These are phyloP conservation scores for Acronicta psi DNA, from an alignment of 2,888 invertebrate species.

Conservation along the genomic window DNA sequence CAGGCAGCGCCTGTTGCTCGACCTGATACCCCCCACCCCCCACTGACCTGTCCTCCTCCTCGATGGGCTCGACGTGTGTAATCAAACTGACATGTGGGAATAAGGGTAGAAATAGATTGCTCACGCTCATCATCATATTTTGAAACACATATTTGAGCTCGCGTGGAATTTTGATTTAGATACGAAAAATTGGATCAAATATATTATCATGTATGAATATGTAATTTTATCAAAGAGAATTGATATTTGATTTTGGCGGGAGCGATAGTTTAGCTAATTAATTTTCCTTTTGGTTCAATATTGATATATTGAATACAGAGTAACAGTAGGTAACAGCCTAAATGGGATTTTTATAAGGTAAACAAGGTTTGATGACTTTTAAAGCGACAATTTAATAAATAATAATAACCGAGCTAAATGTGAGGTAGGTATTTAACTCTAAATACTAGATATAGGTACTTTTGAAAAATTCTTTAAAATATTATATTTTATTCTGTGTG, in stretches of 20 bases:
- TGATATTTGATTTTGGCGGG: constrained; percentile 12
- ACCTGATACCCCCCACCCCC: constrained; percentile 61
- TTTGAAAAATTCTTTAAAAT: no score
- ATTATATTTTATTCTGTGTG: no score
- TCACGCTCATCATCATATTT: constrained; percentile 50
- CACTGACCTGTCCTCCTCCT: constrained; percentile 52
- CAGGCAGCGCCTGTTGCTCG: constrained; percentile 84
- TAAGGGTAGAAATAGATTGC: constrained; percentile 50
- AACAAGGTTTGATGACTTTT: constrained; percentile 45
- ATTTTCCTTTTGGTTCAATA: constrained; percentile 29
- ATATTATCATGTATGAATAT: no score
- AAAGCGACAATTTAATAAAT: constrained; percentile 33
- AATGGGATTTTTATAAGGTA: constrained; percentile 39
- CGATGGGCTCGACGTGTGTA: constrained; percentile 62
- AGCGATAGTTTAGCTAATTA: constrained; percentile 33
- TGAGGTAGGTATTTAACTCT: constrained; percentile 39
- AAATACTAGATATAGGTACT: no score
- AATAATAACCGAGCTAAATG: constrained; percentile 31
- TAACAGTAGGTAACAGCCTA: constrained; percentile 29
- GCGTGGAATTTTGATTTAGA: constrained; percentile 32
- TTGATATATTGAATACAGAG: constrained; percentile 34
- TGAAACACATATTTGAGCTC: constrained; percentile 39
- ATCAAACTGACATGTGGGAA: constrained; percentile 70
- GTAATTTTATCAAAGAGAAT: constrained; percentile 16
- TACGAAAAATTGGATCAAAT: constrained; percentile 24